Base-by-base conservation (phyloP, 2,888 invertebrate genomes). In the Cancer borealis region DNA sequence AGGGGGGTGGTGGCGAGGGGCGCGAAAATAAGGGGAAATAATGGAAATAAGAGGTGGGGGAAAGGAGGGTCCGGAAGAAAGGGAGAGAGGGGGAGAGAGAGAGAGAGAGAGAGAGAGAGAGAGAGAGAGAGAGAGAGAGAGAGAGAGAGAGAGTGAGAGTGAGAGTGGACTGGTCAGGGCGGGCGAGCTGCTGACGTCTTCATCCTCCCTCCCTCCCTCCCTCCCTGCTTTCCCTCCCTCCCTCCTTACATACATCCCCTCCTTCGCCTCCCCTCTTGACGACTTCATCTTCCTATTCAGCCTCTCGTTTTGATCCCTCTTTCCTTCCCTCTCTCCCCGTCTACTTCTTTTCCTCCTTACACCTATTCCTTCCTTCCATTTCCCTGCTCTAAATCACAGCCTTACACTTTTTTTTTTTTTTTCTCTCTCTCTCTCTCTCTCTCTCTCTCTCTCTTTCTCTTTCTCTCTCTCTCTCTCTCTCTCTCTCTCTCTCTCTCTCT, bases 11-110 rank as follows among this genome's bases (percentile, higher is more conserved):
- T 46, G 90, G 73, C 73, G 47, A 30, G 90, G 90, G 93, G 89
- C 79, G 90, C 79, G 90, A 93, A 90, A 93, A 93, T 93, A 90
- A 93, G 93, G 30, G 93, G 66, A 73, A 93, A 73, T 93, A 90
- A 54, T 73, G 73, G 73, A 73, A 73, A 73, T 73, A 73, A 73
- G 73, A 73, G 73, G 73, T 73, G 73, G 73, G 73, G n/a, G 73
- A 73, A 73, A n/a, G 73, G 73, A 73, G 73, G 73, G 73, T 73
- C 73, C 73, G 73, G 73, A 73, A 73, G 73, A 54, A 54, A 54
- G 66, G n/a, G 66, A 66, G 66, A 66, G 66, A n/a, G 66, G 21
- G n/a, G n/a, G n/a, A n/a, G 66, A n/a, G 66, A 66, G 66, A n/a
- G n/a, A 21, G 17, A 14, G 66, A 21, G 21, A 66, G 66, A 66